phyloP scores from a whole-genome alignment of 2,888 invertebrate genomes.

The Athalia rosae region DNA sequence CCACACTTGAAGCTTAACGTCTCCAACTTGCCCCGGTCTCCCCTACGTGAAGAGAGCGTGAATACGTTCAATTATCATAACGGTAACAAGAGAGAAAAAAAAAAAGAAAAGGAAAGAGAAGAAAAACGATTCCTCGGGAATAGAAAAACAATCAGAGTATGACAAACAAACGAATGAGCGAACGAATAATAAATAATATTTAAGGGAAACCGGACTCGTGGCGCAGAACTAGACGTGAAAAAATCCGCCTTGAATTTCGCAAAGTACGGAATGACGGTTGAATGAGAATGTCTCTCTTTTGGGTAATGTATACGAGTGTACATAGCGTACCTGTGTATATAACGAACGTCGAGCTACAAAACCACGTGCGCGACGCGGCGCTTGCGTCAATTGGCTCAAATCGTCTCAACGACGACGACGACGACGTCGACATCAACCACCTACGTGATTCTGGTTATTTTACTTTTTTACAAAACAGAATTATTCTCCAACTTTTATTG shows the following conservation, averaged over 20 bases:
- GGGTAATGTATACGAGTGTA: background rate
- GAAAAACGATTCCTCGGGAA: too few relatives aligned
- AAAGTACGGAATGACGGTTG: background rate
- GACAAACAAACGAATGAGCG: too few relatives aligned
- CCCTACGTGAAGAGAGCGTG: too few relatives aligned
- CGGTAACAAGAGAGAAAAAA: too few relatives aligned
- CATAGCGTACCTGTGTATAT: background rate
- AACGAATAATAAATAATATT: too few relatives aligned
- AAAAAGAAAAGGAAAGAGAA: too few relatives aligned
- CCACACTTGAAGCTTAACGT: too few relatives aligned
- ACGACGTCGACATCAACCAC: background rate
- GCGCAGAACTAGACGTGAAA: background rate
- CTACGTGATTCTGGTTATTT: conserved; percentile 25
- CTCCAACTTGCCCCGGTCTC: too few relatives aligned
- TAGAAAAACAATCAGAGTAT: too few relatives aligned
- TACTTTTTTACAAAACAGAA: conserved; percentile 4
- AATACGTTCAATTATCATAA: too few relatives aligned
- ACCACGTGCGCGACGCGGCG: conserved; percentile 61
- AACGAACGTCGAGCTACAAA: conserved; percentile 12
- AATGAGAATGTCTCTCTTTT: background rate
- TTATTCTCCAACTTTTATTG: conserved; percentile 25
- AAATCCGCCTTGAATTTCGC: background rate
- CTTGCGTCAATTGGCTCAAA: conserved; percentile 63
- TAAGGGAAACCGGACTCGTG: too few relatives aligned
- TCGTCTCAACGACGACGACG: too few relatives aligned